phyloP scores from a whole-genome alignment of 2,888 invertebrate genomes.

The Onchidella celtica region DNA sequence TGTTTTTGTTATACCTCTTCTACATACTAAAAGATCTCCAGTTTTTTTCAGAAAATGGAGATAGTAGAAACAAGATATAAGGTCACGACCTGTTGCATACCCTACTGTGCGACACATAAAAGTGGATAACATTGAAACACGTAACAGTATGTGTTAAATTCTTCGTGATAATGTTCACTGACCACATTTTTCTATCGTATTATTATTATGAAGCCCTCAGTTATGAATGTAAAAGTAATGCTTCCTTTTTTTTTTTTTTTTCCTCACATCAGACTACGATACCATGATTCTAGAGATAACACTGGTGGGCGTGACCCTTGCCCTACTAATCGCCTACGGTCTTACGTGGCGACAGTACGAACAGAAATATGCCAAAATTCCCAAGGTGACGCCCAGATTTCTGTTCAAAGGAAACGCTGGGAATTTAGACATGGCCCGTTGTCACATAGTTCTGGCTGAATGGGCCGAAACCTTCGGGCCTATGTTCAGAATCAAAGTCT shows the following conservation, averaged over 20 bases:
- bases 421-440: constrained; percentile 59
- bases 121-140: too few relatives aligned
- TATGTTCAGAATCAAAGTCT: constrained; percentile 65
- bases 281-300: constrained; percentile 25
- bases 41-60: too few relatives aligned
- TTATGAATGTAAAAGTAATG: too few relatives aligned
- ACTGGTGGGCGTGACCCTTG: background rate
- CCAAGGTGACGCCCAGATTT: constrained; percentile 57
- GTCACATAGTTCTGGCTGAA: constrained; percentile 62
- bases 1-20: too few relatives aligned
- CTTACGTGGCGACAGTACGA: background rate
- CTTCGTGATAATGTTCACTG: too few relatives aligned
- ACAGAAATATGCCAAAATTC: constrained; percentile 49
- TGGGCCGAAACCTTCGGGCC: constrained; percentile 66
- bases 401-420: constrained; percentile 64
- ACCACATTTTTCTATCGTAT: too few relatives aligned
- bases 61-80: too few relatives aligned
- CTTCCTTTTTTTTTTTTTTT: background rate
- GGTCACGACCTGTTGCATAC: too few relatives aligned
- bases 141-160: too few relatives aligned
- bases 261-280: background rate
- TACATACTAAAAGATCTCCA: too few relatives aligned
- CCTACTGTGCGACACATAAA: too few relatives aligned
- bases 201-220: too few relatives aligned
- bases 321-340: constrained; percentile 10